Conservation (phyloP, 30 jellyfish, hydroid and myxozoan genomes). For the Aurelia aurita complex sp. Pacific region DNA sequence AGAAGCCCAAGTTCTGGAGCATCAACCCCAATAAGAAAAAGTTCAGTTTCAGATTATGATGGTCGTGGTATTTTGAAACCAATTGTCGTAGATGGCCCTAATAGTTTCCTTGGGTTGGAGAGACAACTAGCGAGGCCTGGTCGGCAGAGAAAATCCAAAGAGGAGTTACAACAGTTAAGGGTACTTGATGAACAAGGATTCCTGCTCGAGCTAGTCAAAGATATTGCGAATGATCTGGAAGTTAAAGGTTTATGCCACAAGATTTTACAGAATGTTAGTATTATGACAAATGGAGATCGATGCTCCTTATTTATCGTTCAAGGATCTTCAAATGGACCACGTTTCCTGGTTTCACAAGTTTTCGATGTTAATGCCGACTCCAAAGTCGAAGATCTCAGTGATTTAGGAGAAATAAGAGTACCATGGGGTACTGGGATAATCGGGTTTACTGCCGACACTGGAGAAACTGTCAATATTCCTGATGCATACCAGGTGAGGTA, state of each 20-base stretch:
- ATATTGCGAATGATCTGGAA: conserved; percentile 89
- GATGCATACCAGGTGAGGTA: conserved; percentile 92
- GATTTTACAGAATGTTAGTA: conserved; percentile 87
- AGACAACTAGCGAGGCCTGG: conserved; percentile 85
- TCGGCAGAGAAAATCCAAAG: conserved; percentile 93
- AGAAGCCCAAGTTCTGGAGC: conserved; percentile 74
- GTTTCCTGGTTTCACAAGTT: conserved; percentile 82
- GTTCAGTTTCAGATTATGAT: conserved; percentile 81
- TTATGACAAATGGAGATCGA: conserved; percentile 91
- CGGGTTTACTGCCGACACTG: conserved; percentile 94
- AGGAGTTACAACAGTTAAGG: conserved; percentile 83
- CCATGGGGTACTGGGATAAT: conserved; percentile 97
- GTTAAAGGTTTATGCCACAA: conserved; percentile 86
- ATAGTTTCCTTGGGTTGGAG: conserved; percentile 88
- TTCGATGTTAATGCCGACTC: conserved; percentile 99
- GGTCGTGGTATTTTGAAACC: conserved; percentile 89
- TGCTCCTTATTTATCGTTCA: conserved; percentile 93
- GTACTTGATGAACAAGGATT: conserved; percentile 89
- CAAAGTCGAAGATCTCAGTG: conserved; percentile 81
- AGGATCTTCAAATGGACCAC: conserved; percentile 87
- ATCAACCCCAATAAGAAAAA: conserved; percentile 88
- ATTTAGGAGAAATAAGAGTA: conserved; percentile 74
- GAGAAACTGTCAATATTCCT: conserved; percentile 88
- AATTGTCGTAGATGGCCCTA: conserved; percentile 85
- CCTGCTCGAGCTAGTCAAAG: conserved; percentile 86